Percentiles rank a stretch among this genome's conserved stretches.
phyloP scores from a whole-genome alignment of 2,113 vertebrate genomes.

The Festucalex cinctus region DNA sequence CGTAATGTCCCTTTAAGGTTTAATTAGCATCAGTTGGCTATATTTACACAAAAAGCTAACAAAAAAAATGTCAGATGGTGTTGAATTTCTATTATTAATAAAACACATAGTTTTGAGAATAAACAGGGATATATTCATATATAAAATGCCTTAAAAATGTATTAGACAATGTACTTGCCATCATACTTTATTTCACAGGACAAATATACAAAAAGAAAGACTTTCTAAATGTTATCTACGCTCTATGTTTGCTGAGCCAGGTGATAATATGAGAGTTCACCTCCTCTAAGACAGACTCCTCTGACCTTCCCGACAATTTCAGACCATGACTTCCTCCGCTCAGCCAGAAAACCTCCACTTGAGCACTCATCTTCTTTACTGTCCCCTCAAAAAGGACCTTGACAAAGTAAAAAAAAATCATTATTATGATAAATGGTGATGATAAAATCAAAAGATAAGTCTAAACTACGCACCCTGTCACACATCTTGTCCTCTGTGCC shows the following conservation, averaged over 20 bases:
- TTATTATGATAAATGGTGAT: not conserved
- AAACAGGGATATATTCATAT: too few species aligned
- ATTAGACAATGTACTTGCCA: too few species aligned
- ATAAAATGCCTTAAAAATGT: too few species aligned
- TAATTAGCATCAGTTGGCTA: too few species aligned
- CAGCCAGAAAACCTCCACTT: conserved; percentile 81
- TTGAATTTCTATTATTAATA: too few species aligned
- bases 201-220: not conserved
- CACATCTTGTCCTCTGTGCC: conserved; percentile 91
- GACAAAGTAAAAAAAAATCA: conserved; percentile 11
- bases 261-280: conserved; percentile 78
- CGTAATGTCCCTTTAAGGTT: too few species aligned
- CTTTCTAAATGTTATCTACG: not conserved
- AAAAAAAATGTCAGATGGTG: too few species aligned
- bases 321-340: conserved; percentile 86
- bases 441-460: not conserved
- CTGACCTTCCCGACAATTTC: conserved; percentile 76
- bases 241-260: conserved; percentile 72
- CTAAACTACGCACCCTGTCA: conserved; percentile 72
- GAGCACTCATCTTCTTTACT: conserved; percentile 78
- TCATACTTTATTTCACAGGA: too few species aligned
- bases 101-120: too few species aligned
- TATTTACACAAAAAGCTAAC: too few species aligned
- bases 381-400: conserved; percentile 78
- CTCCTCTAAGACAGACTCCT: conserved; percentile 81